phyloP scores from a whole-genome alignment of 1,140 invertebrate genomes.

The roundworm (Caenorhabditis elegans) region WBcel235 BX284605.5:16281001-16281500 shows the following conservation, averaged over 20 bases:
- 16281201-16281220: too few species aligned
- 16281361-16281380: neutral
- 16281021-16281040: slow-evolving; percentile 12
- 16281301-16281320: too few species aligned
- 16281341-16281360: slow-evolving; percentile 5
- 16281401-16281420: neutral
- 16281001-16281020: neutral
- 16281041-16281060: neutral
- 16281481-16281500: neutral
- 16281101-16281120: neutral
- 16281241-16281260: too few species aligned
- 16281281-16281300: too few species aligned
- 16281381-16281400: neutral
- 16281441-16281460: neutral
- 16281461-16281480: neutral
- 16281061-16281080: neutral
- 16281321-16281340: neutral
- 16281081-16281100: neutral
- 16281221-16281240: too few species aligned
- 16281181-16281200: too few species aligned
- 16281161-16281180: too few species aligned
- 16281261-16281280: too few species aligned
- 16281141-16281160: too few species aligned
- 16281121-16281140: too few species aligned
- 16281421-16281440: neutral